Conservation (phyloP, 2,797 vertebrate species). For the Poecile montanus region DNA sequence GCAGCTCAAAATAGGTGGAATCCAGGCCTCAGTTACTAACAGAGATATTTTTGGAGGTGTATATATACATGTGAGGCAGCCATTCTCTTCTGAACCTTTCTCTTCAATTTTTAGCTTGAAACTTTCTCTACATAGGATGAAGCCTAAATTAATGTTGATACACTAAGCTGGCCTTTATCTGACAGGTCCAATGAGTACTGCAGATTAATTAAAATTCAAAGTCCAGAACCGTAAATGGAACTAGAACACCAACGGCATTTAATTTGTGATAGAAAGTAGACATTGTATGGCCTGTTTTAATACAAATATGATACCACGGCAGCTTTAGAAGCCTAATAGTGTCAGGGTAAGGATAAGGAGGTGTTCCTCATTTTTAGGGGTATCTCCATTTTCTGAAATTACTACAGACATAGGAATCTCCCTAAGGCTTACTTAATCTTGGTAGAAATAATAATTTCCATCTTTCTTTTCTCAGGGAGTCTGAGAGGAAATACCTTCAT, state of each 20-base stretch:
- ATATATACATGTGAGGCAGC: not conserved
- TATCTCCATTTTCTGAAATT: not conserved
- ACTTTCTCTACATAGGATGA: not conserved
- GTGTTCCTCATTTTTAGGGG: not conserved
- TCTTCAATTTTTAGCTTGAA: not conserved
- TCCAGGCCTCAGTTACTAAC: not conserved
- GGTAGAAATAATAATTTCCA: not conserved
- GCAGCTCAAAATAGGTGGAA: slow-evolving; percentile 15
- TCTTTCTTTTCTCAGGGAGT: not conserved
- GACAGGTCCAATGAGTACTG: not conserved
- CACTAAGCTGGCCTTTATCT: not conserved
- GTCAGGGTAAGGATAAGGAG: not conserved
- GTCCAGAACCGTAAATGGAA: not conserved
- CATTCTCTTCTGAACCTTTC: not conserved
- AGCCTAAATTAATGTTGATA: not conserved
- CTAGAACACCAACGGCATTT: not conserved
- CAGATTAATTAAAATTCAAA: not conserved
- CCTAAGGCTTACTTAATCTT: not conserved
- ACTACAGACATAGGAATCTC: not conserved
- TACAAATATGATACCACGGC: not conserved
- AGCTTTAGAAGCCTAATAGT: not conserved
- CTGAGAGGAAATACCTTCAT: not conserved
- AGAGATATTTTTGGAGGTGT: slow-evolving; percentile 7
- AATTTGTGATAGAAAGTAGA: not conserved
- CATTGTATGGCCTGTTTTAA: not conserved